These are phyloP conservation scores for Pogona vitticeps DNA, from an alignment of 2,113 vertebrate genomes.

Conservation along the genomic window DNA sequence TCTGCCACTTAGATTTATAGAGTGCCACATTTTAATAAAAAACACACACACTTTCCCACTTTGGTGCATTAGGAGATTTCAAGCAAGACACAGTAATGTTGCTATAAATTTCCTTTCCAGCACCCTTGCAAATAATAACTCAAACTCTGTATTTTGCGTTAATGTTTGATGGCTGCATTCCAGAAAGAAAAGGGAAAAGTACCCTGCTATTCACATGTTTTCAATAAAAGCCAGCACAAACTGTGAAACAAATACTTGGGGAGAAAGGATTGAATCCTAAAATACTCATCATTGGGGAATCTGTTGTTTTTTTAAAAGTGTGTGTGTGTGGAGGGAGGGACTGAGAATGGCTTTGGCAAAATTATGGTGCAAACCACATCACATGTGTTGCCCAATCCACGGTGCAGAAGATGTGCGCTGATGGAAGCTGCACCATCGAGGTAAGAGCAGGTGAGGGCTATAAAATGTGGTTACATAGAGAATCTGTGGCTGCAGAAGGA, in stretches of 20 bases:
- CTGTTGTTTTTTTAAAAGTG: neutral
- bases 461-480: neutral
- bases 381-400: neutral
- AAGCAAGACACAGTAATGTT: slow-evolving; percentile 81
- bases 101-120: slow-evolving; percentile 83
- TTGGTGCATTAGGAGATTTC: slow-evolving; percentile 86
- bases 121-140: slow-evolving; percentile 86
- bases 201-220: slow-evolving; percentile 76
- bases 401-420: neutral
- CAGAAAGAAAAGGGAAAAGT: slow-evolving; percentile 70
- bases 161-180: slow-evolving; percentile 83
- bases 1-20: slow-evolving; percentile 81
- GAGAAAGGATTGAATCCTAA: slow-evolving; percentile 65
- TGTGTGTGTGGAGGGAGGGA: slow-evolving; percentile 5
- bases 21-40: slow-evolving; percentile 87
- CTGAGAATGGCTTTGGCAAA: slow-evolving; percentile 45
- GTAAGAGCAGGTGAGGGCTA: neutral
- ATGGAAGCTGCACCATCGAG: neutral
- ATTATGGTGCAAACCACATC: slow-evolving; percentile 50
- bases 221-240: slow-evolving; percentile 79
- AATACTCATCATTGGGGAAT: slow-evolving; percentile 42
- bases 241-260: slow-evolving; percentile 70
- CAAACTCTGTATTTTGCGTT: slow-evolving; percentile 79
- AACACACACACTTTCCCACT: slow-evolving; percentile 81
- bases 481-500: neutral